phyloP scores from a whole-genome alignment of 2,888 invertebrate genomes.

The Gymnosoma rotundatum region DNA sequence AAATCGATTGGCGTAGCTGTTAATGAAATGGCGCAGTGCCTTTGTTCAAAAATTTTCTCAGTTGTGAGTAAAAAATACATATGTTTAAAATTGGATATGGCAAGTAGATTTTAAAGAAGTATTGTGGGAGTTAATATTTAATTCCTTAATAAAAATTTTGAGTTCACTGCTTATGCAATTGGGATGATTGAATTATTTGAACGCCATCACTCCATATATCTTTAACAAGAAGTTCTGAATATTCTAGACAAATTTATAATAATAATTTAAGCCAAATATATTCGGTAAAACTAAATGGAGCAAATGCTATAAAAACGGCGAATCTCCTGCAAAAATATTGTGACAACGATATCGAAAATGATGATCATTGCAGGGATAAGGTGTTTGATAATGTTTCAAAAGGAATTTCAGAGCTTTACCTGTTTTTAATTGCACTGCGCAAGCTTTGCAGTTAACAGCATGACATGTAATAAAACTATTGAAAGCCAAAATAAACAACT shows the following conservation, averaged over 20 bases:
- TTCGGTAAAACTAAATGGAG: constrained; percentile 14
- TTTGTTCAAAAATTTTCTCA: neutral
- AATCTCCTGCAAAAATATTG: no score
- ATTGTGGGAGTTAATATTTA: constrained; percentile 5
- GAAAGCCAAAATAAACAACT: no score
- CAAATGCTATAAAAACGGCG: neutral
- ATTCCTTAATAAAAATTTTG: neutral
- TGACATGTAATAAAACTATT: constrained; percentile 2
- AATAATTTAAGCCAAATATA: neutral
- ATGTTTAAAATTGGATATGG: neutral
- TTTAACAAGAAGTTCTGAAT: neutral
- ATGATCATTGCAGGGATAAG: no score
- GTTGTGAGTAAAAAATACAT: no score
- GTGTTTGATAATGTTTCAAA: neutral
- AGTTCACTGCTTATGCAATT: neutral
- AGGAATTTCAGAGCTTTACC: neutral
- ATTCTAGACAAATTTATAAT: constrained; percentile 5
- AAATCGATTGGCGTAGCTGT: no score
- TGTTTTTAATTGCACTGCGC: neutral
- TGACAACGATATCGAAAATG: no score
- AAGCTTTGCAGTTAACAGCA: constrained; percentile 6
- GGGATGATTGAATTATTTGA: constrained; percentile 1
- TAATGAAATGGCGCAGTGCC: no score
- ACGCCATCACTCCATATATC: neutral
- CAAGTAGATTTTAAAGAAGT: neutral